Evolutionary conservation across 2,888 invertebrate species (phyloP).

Genomic region (Scrobipalpa costella): DNA sequence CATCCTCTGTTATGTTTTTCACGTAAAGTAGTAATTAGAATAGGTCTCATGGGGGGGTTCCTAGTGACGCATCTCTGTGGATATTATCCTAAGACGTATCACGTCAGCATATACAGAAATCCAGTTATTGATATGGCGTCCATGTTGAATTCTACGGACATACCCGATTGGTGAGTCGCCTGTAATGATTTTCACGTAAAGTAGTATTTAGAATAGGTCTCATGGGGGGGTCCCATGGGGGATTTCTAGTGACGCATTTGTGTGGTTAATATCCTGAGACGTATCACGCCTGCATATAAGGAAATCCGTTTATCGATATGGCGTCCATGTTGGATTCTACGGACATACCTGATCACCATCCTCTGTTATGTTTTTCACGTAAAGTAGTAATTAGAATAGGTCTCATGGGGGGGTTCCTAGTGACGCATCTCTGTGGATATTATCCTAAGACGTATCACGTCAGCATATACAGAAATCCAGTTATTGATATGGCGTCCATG

Average conservation of each 20-base stretch:
- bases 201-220: too few relatives aligned
- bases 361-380: too few relatives aligned
- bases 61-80: slow-evolving; percentile 91
- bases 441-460: too few relatives aligned
- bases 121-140: slow-evolving; percentile 90
- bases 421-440: too few relatives aligned
- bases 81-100: slow-evolving; percentile 88
- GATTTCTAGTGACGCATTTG: slow-evolving; percentile 91
- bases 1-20: too few relatives aligned
- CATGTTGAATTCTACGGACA: slow-evolving; percentile 88
- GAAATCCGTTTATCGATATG: slow-evolving; percentile 93
- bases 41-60: slow-evolving; percentile 97
- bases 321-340: slow-evolving; percentile 85
- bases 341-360: slow-evolving; percentile 96
- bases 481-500: too few relatives aligned
- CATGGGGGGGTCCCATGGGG: too few relatives aligned
- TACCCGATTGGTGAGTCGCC: slow-evolving; percentile 92
- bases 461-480: too few relatives aligned
- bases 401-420: too few relatives aligned
- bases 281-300: slow-evolving; percentile 86
- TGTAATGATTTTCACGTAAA: too few relatives aligned
- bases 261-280: slow-evolving; percentile 90
- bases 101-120: slow-evolving; percentile 88
- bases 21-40: too few relatives aligned
- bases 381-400: too few relatives aligned